Conservation (phyloP, 2,113 vertebrate genomes). For the Nycticryphes semicollaris region DNA sequence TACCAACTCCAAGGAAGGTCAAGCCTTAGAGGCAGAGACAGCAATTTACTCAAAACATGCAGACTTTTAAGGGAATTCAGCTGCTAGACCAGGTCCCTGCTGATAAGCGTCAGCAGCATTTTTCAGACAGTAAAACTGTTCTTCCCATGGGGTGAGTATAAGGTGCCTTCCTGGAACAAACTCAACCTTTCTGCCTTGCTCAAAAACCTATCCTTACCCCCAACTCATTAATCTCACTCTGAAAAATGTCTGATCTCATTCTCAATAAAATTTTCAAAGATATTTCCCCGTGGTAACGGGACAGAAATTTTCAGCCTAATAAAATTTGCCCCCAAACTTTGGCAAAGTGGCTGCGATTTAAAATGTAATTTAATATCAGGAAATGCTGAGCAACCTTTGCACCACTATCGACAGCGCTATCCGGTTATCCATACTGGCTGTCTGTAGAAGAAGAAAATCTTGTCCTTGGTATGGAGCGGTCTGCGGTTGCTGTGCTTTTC, state of each 20-base stretch:
- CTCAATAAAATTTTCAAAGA: not conserved
- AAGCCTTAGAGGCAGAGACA: not conserved
- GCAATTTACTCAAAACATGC: not conserved
- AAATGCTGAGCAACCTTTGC: not conserved
- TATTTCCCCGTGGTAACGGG: not conserved
- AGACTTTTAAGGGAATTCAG: not conserved
- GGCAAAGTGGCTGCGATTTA: not conserved
- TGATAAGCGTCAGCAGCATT: not conserved
- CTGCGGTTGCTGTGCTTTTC: not conserved
- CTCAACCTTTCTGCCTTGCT: not conserved
- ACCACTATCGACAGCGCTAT: rapidly evolving
- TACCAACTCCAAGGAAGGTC: not conserved
- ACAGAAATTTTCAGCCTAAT: not conserved
- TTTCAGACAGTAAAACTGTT: not conserved
- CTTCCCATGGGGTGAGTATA: not conserved
- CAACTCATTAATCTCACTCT: not conserved
- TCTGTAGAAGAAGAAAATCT: not conserved
- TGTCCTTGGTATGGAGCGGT: not conserved
- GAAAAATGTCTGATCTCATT: not conserved
- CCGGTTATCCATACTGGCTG: not conserved
- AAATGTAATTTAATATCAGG: not conserved
- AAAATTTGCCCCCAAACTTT: not conserved
- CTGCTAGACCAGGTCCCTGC: not conserved
- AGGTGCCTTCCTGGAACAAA: not conserved
- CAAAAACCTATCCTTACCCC: not conserved